Evolutionary conservation across 1,140 invertebrate genomes (phyloP).

Genomic region (Zelostemma sp.): DNA sequence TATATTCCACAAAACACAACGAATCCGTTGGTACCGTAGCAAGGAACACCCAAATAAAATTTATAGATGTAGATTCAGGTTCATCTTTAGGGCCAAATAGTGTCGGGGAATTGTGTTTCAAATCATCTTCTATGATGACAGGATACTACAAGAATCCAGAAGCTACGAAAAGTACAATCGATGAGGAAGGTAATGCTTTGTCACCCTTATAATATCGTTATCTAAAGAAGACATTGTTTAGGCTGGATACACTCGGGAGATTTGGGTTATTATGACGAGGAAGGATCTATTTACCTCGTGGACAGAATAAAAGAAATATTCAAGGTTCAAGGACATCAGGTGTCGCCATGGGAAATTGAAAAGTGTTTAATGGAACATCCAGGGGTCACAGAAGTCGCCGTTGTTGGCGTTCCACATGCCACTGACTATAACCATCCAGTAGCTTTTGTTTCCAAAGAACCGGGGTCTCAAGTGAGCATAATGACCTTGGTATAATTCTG

Average conservation of each 20-base stretch:
- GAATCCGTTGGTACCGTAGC: slow-evolving; percentile 38
- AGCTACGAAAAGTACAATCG: too few species aligned
- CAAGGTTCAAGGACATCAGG: too few species aligned
- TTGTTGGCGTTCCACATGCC: slow-evolving; percentile 69
- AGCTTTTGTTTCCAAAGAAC: slow-evolving; percentile 72
- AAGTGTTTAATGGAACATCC: too few species aligned
- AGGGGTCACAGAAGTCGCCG: too few species aligned
- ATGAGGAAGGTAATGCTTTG: too few species aligned
- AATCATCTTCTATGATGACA: slow-evolving; percentile 61
- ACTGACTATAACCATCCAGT: slow-evolving; percentile 71
- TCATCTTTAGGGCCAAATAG: slow-evolving; percentile 58
- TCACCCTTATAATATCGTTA: too few species aligned
- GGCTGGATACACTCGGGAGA: too few species aligned
- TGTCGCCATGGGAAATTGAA: too few species aligned
- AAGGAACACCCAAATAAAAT: slow-evolving; percentile 51
- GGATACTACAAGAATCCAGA: slow-evolving; percentile 73
- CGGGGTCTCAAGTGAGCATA: too few species aligned
- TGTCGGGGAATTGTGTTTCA: slow-evolving; percentile 68
- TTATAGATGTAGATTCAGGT: slow-evolving; percentile 60
- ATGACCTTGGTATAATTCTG: too few species aligned
- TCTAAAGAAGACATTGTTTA: too few species aligned
- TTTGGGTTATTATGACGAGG: too few species aligned
- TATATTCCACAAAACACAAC: neutral
- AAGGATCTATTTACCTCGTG: slow-evolving; percentile 69
- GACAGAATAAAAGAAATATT: slow-evolving; percentile 76